Evolutionary conservation across 2,797 vertebrate genomes (phyloP), one percentile per base, ranked within the genome.

Genomic region (Mormyrus proboscirostris): DNA sequence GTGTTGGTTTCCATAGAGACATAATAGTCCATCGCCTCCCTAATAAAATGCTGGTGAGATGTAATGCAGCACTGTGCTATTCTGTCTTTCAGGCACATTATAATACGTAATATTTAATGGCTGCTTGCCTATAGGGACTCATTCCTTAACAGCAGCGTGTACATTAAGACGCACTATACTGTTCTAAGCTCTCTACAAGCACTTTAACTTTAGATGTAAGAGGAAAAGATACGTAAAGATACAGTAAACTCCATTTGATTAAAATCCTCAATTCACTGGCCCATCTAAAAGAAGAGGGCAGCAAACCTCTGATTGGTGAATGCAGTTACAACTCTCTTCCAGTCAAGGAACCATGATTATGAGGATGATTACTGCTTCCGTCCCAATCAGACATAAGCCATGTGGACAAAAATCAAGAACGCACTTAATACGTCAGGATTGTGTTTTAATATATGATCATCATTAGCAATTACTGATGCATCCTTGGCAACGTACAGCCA

Each of bases 21-120:
- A 25, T 19, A 38, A 86, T 69, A 88, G 73, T 86, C 82, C 41
- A 88, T 89, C 88, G 88, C 82, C 86, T 57, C 62, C 69, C 51
- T 90, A 88, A 89, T 89, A 85, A 62, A 79, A 62, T 76, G 47
- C 87, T 86, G 22, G 87, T 69, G 90, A 90, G 82, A 85, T 65
- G 53, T 88, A 88, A 89, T 51, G 38, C 65, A 88, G 86, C 55
- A 4, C 38, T 38, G 22, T 65, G 57, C 41, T 44, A 88, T 69
- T 65, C 41, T 62, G 55, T 88, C 57, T 69, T 88, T 57, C 49
- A 88, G n/a, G 9, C 41, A 62, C 57, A 65, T 88, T 88, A 88
- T 69, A 59, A 47, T 88, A 69, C 33, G 41, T 88, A 69, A 88
- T 47, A 49, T 88, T 88, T 88, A 62, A 88, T 47, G 65, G 41